phyloP scores from a whole-genome alignment of 2,797 vertebrate species.

The Sebastes alutus region DNA sequence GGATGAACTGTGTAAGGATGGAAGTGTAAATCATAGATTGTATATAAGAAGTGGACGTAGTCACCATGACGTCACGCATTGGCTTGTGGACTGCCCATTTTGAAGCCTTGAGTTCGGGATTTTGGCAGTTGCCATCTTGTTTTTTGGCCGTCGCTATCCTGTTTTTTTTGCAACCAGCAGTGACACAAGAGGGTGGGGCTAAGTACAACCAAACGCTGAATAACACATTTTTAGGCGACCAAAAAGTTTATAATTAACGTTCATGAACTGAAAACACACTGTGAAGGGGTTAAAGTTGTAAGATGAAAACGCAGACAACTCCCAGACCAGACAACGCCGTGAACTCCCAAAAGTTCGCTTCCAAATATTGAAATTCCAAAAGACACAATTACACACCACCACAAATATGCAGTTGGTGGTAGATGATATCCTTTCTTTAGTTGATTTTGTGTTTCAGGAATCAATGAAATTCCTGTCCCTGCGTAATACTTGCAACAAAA shows the following conservation, averaged over 20 bases:
- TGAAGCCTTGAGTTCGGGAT: too few relatives aligned
- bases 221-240: too few relatives aligned
- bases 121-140: too few relatives aligned
- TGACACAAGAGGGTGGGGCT: fast-evolving
- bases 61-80: not conserved
- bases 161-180: too few relatives aligned
- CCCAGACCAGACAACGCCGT: not conserved
- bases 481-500: not conserved
- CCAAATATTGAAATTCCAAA: not conserved
- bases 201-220: too few relatives aligned
- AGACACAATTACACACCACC: not conserved
- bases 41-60: not conserved
- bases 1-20: too few relatives aligned
- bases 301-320: too few relatives aligned
- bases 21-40: too few relatives aligned
- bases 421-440: not conserved
- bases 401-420: not conserved
- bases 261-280: too few relatives aligned
- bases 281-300: too few relatives aligned
- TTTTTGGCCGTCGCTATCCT: too few relatives aligned
- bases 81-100: not conserved
- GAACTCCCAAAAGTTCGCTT: not conserved
- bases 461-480: not conserved
- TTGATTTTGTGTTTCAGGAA: not conserved
- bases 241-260: too few relatives aligned